Evolutionary conservation across 2,797 vertebrate genomes (phyloP).

Genomic region (Threskiornis aethiopicus): DNA sequence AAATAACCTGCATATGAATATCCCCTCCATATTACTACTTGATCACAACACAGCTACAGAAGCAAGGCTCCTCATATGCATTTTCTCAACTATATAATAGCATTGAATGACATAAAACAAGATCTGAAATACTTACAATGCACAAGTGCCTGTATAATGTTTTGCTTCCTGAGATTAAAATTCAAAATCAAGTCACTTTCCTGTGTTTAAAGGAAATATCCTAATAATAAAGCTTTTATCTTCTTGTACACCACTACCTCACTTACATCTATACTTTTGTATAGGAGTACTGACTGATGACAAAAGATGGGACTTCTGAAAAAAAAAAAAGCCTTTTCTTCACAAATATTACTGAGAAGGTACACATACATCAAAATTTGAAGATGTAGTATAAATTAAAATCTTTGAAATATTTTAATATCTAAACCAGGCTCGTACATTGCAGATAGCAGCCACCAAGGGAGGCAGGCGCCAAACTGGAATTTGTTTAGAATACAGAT

Average conservation of each 20-base stretch:
- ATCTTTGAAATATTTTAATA: background rate
- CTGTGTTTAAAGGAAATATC: background rate
- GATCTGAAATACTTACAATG: background rate
- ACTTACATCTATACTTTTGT: background rate
- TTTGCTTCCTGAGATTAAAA: background rate
- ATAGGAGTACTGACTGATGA: background rate
- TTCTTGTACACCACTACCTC: background rate
- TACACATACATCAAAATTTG: background rate
- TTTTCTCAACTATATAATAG: background rate
- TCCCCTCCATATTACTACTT: background rate
- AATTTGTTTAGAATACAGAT: constrained; percentile 29
- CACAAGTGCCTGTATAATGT: rapidly evolving
- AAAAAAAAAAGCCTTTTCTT: background rate
- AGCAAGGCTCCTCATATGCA: background rate
- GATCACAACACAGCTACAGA: background rate
- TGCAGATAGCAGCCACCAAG: background rate
- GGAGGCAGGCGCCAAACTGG: background rate
- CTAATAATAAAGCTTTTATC: background rate
- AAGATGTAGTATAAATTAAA: background rate
- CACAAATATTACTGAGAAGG: background rate
- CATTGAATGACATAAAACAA: background rate
- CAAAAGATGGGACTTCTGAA: background rate
- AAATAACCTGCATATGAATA: background rate
- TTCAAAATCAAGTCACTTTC: background rate
- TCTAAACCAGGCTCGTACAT: background rate